A percentile compares a stretch with the other conserved stretches of the same genome.
phyloP scores from a whole-genome alignment of 2,888 invertebrate species.

The Allygus modestus region DNA sequence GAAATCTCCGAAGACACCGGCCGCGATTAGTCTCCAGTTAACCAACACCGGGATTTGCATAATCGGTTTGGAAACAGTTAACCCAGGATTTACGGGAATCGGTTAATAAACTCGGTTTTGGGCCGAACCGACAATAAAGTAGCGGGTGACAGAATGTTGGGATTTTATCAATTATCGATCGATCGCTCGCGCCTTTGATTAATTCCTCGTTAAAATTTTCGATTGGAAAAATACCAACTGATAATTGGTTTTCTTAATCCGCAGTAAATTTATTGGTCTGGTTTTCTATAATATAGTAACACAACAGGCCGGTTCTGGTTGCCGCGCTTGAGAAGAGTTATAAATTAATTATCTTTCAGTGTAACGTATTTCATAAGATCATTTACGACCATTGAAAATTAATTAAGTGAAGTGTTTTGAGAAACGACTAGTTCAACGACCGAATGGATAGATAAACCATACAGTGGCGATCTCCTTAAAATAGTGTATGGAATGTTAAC shows the following conservation, averaged over 20 bases:
- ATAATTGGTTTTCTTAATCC: conserved; percentile 42
- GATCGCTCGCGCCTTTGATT: conserved; percentile 4
- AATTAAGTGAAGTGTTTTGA: no score
- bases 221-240: conserved; percentile 21
- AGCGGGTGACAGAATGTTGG: conserved; percentile 9
- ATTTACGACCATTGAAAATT: no score
- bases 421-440: no score
- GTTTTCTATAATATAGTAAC: not conserved
- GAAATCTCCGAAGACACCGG: conserved; percentile 46
- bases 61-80: conserved; percentile 43
- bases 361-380: not conserved
- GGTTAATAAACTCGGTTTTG: not conserved
- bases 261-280: not conserved
- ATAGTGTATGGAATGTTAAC: no score
- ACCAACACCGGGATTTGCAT: conserved; percentile 35
- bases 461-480: no score
- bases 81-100: conserved; percentile 35
- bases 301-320: not conserved
- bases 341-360: not conserved
- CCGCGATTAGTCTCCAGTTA: conserved; percentile 20
- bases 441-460: no score
- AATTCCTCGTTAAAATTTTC: conserved; percentile 2
- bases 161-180: conserved; percentile 32
- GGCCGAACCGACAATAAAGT: conserved; percentile 26
- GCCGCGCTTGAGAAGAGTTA: not conserved